Evolutionary conservation across 1,140 invertebrate genomes (phyloP).

Genomic region (Sycobia sp.): DNA sequence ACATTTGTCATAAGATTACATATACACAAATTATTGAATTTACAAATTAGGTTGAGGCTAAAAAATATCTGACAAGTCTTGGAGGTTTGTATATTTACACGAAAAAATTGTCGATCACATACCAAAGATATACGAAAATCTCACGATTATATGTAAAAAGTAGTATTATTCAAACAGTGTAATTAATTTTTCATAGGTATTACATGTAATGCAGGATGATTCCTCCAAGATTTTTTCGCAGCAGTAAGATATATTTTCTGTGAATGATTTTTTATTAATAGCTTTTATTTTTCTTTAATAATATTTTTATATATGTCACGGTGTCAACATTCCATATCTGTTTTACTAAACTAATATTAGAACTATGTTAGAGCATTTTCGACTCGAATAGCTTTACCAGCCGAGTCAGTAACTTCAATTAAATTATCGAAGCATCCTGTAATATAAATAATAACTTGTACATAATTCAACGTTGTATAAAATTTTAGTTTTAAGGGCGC

Average conservation of each 20-base stretch:
- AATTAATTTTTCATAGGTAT: constrained; percentile 33
- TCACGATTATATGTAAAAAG: constrained; percentile 51
- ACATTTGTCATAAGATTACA: constrained; percentile 2
- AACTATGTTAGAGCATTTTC: constrained; percentile 11
- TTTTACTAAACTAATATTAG: constrained; percentile 16
- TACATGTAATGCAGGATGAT: constrained; percentile 33
- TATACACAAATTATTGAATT: constrained; percentile 7
- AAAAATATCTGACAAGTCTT: constrained; percentile 37
- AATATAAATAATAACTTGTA: constrained; percentile 47
- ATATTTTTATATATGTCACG: constrained; percentile 30
- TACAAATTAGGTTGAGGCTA: constrained; percentile 21
- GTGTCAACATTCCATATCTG: constrained; percentile 22
- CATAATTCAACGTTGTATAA: constrained; percentile 49
- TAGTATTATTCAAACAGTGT: constrained; percentile 46
- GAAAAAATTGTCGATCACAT: constrained; percentile 54
- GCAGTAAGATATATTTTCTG: constrained; percentile 9
- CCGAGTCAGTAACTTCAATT: constrained; percentile 19
- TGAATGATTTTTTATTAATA: constrained; percentile 16
- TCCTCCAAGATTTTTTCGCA: constrained; percentile 25
- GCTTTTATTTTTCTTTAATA: constrained; percentile 23
- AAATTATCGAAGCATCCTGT: constrained; percentile 40
- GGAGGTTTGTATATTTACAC: constrained; percentile 49
- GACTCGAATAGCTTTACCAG: constrained; percentile 5
- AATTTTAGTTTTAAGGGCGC: constrained; percentile 37
- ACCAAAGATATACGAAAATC: constrained; percentile 60